A percentile compares a stretch with the other conserved stretches of the same genome.
Evolutionary conservation across 2,888 invertebrate genomes (phyloP).

Genomic region (Amphimallon solstitiale): DNA sequence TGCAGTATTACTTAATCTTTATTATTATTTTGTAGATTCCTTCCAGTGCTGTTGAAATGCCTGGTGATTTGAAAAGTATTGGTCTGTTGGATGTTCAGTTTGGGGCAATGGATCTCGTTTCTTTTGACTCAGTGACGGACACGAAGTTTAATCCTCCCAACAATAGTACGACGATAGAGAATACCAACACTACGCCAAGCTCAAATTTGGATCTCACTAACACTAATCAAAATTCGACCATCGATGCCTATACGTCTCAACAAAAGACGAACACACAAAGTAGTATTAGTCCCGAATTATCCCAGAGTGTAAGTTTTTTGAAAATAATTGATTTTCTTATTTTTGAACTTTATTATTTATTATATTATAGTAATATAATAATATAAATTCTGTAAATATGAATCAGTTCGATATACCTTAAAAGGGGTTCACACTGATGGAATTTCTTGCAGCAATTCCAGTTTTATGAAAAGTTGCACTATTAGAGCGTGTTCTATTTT

Average conservation of each 20-base stretch:
- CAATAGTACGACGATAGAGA: constrained; percentile 53
- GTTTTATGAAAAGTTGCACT: no score
- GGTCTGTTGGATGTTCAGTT: constrained; percentile 92
- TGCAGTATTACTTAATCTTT: constrained; percentile 8
- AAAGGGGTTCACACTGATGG: no score
- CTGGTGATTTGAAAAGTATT: constrained; percentile 83
- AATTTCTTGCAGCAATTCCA: no score
- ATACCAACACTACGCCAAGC: constrained; percentile 53
- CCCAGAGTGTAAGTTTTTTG: constrained; percentile 54
- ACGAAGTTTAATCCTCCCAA: constrained; percentile 63
- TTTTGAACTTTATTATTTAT: no score
- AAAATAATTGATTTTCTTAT: background rate
- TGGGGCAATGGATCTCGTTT: constrained; percentile 84
- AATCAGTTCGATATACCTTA: no score
- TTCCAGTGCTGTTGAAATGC: constrained; percentile 95
- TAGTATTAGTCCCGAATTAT: constrained; percentile 62
- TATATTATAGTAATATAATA: no score
- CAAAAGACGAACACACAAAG: constrained; percentile 57
- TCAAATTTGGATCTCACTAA: constrained; percentile 59
- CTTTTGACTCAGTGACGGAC: constrained; percentile 62
- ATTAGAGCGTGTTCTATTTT: no score
- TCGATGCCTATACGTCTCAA: constrained; percentile 63
- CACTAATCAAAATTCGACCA: constrained; percentile 64
- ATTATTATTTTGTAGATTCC: constrained; percentile 75
- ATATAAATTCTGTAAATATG: no score